These are phyloP conservation scores for Melipona quadrifasciata DNA, from an alignment of 1,140 invertebrate genomes.

Conservation along the genomic window DNA sequence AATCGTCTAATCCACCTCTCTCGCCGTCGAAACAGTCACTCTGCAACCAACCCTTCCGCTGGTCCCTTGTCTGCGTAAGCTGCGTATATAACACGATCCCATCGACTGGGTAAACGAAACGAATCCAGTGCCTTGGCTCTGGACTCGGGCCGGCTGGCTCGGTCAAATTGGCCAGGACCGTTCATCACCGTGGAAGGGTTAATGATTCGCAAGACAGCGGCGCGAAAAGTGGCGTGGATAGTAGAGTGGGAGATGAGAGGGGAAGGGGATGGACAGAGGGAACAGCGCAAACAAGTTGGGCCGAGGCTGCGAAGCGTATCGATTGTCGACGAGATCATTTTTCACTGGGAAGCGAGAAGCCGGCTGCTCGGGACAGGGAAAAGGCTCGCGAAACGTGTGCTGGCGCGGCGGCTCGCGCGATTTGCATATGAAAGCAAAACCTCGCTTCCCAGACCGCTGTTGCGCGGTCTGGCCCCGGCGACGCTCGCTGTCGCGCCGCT, in stretches of 20 bases:
- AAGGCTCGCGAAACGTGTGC: conserved; percentile 48
- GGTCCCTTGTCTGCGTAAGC: neutral
- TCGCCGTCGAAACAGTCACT: neutral
- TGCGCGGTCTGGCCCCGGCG: neutral
- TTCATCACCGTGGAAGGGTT: neutral
- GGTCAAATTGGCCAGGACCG: neutral
- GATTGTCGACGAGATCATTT: conserved; percentile 65
- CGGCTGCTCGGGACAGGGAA: conserved; percentile 39
- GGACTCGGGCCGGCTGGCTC: no score
- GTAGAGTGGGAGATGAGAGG: no score
- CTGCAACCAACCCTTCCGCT: no score
- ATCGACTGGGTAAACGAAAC: neutral
- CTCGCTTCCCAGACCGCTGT: conserved; percentile 33
- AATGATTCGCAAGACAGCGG: conserved; percentile 4
- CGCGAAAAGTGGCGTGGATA: neutral
- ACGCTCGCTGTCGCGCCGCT: conserved; percentile 44
- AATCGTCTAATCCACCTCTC: neutral
- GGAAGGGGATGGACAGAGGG: neutral
- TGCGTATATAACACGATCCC: neutral
- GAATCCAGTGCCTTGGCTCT: neutral
- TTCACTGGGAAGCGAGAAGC: conserved; percentile 51
- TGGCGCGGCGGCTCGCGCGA: conserved; percentile 20
- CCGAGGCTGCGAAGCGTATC: conserved; percentile 36
- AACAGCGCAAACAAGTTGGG: neutral
- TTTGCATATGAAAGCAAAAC: conserved; percentile 64